Conservation (phyloP, 1,140 invertebrate species). For the Cepaea nemoralis region DNA sequence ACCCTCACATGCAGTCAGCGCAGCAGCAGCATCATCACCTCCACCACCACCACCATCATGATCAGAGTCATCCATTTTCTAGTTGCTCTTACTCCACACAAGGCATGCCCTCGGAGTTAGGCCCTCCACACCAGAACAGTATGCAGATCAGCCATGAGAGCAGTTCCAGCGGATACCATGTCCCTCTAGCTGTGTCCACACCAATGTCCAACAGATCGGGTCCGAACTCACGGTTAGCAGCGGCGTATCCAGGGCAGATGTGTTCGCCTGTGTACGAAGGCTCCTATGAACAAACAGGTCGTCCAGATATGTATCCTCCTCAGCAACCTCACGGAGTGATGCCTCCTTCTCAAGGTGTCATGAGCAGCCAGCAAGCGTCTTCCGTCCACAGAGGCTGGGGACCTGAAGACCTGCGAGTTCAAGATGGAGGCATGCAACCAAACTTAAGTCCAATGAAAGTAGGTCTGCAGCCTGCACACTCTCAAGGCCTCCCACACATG, state of each 20-base stretch:
- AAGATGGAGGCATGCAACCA: constrained; percentile 20
- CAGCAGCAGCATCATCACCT: constrained; percentile 21
- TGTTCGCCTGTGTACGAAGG: constrained; percentile 24
- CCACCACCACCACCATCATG: constrained; percentile 30
- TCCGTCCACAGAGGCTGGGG: constrained; percentile 26
- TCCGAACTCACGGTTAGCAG: background rate
- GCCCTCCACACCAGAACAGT: constrained; percentile 13
- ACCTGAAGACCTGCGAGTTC: constrained; percentile 32
- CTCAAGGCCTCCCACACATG: constrained; percentile 33
- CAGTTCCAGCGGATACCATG: constrained; percentile 20
- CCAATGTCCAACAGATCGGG: constrained; percentile 20
- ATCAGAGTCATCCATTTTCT: constrained; percentile 22
- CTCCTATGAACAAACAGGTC: constrained; percentile 20
- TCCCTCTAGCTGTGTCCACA: constrained; percentile 38
- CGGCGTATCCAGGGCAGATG: constrained; percentile 4
- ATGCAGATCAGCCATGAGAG: constrained; percentile 30
- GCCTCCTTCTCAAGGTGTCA: constrained; percentile 47
- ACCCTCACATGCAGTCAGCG: constrained; percentile 38
- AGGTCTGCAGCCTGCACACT: constrained; percentile 23
- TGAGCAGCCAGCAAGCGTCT: constrained; percentile 20
- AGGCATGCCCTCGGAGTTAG: constrained; percentile 6
- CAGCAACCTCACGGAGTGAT: constrained; percentile 39
- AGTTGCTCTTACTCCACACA: constrained; percentile 32
- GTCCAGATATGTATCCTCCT: constrained; percentile 36
- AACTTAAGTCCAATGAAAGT: constrained; percentile 21